Base-by-base conservation (phyloP, 1,140 invertebrate species). In the Temnothorax nylanderi region DNA sequence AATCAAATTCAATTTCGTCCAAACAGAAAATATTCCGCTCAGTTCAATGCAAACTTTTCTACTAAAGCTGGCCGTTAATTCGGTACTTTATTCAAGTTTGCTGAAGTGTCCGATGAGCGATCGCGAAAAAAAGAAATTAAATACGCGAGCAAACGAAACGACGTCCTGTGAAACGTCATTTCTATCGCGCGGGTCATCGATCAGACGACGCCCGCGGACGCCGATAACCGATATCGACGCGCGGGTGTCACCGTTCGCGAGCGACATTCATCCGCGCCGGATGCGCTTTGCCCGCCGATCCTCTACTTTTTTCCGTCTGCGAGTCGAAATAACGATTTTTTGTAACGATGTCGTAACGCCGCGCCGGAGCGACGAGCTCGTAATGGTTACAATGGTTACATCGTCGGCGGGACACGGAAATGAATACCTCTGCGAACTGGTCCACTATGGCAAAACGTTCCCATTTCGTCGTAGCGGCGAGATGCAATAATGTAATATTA, bases 161-260 rank as follows among this genome's bases (percentile, higher is more conserved):
- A 78, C 85, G 87, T 90, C 77, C 87, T 54, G 82, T 69, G 86
- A 89, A 91, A 91, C 75, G 91, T 91, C 91, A 91, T 89, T 89
- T 85, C 90, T 89, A 86, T 91, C 82, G 82, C 65, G 80, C 80
- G 74, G 88, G 88, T 91, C 91, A 91, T 91, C 91, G 91, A 91
- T 91, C 90, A 91, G 84, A 64, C 85, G 85, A 78, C 81, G 85
- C 58, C 58, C 85, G 34, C 76, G 58, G 75, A 90, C 81, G 81
- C 81, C 80, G 89, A 90, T 91, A 91, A 91, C 90, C 89, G 90
- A 91, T 91, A 91, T 91, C 86, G 91, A 91, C 89, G 90, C 75
- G 84, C 72, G 65, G 84, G 75, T 76, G 76, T 77, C 87, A 84
- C 87, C 86, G 80, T 90, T 60, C 78, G n/a, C 87, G 85, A 75